A percentile compares a stretch with the other conserved stretches of the same genome.
Evolutionary conservation across 2,888 invertebrate genomes (phyloP).

Genomic region (Ophioninae sp.): DNA sequence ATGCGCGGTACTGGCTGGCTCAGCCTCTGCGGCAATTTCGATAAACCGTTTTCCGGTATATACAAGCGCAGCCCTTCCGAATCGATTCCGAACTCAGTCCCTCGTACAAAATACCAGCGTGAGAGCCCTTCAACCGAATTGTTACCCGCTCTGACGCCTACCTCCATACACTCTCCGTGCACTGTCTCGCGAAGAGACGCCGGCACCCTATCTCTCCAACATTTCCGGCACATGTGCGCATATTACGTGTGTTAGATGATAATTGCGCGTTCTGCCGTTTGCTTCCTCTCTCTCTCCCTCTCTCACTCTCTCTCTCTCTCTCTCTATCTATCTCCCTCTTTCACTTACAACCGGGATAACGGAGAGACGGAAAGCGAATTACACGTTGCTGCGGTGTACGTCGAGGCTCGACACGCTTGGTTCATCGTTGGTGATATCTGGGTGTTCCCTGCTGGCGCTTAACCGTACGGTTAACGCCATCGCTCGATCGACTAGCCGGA

Average conservation of each 20-base stretch:
- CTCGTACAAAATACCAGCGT: slow-evolving; percentile 2
- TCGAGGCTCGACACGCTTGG: slow-evolving; percentile 7
- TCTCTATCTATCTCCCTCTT: not conserved
- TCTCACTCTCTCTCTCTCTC: not conserved
- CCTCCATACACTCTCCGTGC: slow-evolving; percentile 1
- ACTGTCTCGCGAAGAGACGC: not conserved
- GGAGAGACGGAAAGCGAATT: slow-evolving; percentile 25
- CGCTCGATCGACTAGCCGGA: slow-evolving; percentile 12
- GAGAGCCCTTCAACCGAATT: slow-evolving; percentile 15
- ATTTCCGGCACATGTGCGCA: slow-evolving; percentile 22
- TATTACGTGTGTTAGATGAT: slow-evolving; percentile 24
- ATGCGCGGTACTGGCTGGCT: not conserved
- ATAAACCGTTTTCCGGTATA: slow-evolving; percentile 14
- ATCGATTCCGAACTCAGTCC: not conserved
- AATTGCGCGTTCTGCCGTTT: slow-evolving; percentile 37
- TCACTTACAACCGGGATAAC: not conserved
- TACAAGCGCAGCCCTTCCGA: not conserved
- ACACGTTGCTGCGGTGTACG: slow-evolving; percentile 28
- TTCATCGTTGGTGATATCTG: slow-evolving; percentile 12
- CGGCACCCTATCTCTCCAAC: not conserved
- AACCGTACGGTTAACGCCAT: slow-evolving; percentile 5
- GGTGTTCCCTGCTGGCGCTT: not conserved
- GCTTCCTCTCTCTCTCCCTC: slow-evolving; percentile 1
- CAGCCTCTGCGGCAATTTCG: slow-evolving; percentile 24
- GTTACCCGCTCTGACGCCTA: not conserved